Base-by-base conservation (phyloP, 2,888 invertebrate genomes). In the Globia sparganii region DNA sequence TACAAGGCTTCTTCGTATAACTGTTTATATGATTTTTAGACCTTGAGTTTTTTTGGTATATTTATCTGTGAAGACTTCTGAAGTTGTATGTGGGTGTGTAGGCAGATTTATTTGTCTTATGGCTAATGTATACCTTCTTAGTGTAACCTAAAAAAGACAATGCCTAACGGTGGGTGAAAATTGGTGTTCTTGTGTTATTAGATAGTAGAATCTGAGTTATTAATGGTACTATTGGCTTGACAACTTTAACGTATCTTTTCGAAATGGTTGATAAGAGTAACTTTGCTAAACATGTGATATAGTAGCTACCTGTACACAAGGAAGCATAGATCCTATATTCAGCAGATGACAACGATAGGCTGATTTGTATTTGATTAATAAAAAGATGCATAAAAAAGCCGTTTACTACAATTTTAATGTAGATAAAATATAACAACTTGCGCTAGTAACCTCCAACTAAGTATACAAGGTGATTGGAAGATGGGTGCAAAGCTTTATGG, bases 1-100 rank as follows among this genome's bases (percentile, higher is more conserved):
- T 93, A 90, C 89, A 78, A 80, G 84, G 83, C 81, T 76, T 67
- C 82, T 76, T 71, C 76, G 76, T 84, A 79, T 90, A 84, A 85
- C 84, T 87, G 86, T 82, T 85, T 85, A 74, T 80, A 86, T 81
- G 81, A 79, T 79, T 86, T 82, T 80, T 75, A 75, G 71, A 73
- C 76, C 81, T 64, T 64, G 40, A 40, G 56, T 40, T 34, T 76
- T 76, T 88, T 72, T 67, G 64, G 64, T 46, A 15, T 67, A 31
- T 56, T 68, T 75, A 46, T 75, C 59, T 46, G 31, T 58, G 15
- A 34, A 59, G 70, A 46, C 53, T 4, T 66, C 43, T 69, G 46
- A 62, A 58, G 43, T 56, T 40, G 62, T n/a, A 43, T 69, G 83
- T 82, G 77, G 76, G 83, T 64, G 76, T 81, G 0, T 53, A 86